Conservation (phyloP, 2,888 invertebrate species). For the Drosophila stalkeri region DNA sequence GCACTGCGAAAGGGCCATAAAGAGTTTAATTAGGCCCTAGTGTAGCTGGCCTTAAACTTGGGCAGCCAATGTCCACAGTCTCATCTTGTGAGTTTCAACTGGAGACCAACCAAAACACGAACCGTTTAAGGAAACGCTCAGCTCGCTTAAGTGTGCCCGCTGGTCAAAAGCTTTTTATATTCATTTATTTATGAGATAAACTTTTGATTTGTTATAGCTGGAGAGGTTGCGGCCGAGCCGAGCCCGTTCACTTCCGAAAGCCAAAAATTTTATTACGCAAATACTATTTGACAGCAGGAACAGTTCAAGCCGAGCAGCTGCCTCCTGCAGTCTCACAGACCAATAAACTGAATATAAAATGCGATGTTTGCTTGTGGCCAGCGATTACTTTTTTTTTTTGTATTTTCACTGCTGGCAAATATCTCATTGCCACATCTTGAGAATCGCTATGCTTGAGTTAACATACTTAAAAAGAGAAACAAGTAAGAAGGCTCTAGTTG, state of each 20-base stretch:
- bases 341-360: constrained; percentile 55
- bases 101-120: background rate
- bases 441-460: constrained; percentile 63
- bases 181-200: constrained; percentile 21
- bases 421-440: constrained; percentile 21
- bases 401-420: constrained; percentile 8
- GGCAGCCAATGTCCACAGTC: background rate
- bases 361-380: constrained; percentile 54
- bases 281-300: background rate
- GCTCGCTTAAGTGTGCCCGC: constrained; percentile 10
- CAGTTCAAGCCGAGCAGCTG: background rate
- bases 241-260: background rate
- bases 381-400: constrained; percentile 39
- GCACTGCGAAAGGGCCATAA: background rate
- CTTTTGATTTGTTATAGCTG: constrained; percentile 13
- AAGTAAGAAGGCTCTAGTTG: too few species aligned
- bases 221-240: background rate
- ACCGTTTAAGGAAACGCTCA: background rate
- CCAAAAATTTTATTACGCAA: constrained; percentile 9
- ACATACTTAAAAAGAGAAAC: constrained; percentile 42
- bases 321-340: background rate
- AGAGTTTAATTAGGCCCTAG: constrained; percentile 1
- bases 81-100: constrained; percentile 10
- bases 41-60: background rate
- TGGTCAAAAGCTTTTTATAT: constrained; percentile 16